phyloP scores from a whole-genome alignment of 2,888 invertebrate species.

The Apoderus coryli region DNA sequence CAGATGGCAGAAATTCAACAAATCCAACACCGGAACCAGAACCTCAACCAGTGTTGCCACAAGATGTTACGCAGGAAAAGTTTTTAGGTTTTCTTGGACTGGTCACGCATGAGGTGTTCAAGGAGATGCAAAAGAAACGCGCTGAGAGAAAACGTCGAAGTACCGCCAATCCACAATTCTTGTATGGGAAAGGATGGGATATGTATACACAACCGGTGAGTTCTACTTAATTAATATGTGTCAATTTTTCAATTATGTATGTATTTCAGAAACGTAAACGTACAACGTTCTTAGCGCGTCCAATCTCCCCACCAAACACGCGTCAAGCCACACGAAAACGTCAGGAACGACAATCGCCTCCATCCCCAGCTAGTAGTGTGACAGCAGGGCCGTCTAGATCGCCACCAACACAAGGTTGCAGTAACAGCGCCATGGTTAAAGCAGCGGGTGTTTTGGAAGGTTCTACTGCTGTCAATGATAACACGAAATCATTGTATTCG shows the following conservation, averaged over 20 bases:
- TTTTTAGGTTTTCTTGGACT: conserved; percentile 35
- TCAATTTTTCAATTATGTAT: too few relatives aligned
- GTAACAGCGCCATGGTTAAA: conserved; percentile 6
- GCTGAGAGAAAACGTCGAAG: conserved; percentile 39
- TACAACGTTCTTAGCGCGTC: conserved; percentile 33
- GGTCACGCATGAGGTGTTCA: conserved; percentile 34
- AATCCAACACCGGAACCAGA: neutral
- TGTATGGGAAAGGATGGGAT: conserved; percentile 36
- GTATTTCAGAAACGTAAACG: conserved; percentile 37
- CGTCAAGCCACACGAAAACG: conserved; percentile 32
- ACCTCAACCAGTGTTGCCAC: conserved; percentile 26
- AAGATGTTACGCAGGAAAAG: conserved; percentile 29
- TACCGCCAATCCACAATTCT: conserved; percentile 40
- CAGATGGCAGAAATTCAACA: conserved; percentile 22
- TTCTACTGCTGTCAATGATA: neutral
- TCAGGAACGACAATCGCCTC: conserved; percentile 23
- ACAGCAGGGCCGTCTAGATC: conserved; percentile 1
- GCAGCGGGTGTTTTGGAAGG: too few relatives aligned
- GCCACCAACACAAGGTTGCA: neutral
- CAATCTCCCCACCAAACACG: conserved; percentile 36
- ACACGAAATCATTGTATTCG: neutral
- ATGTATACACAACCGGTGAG: conserved; percentile 20
- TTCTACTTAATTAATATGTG: too few relatives aligned
- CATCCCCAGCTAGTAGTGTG: conserved; percentile 11
- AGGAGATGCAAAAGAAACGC: conserved; percentile 37